Evolutionary conservation across 2,113 vertebrate genomes (phyloP).

Genomic region (Microtus oregoni): DNA sequence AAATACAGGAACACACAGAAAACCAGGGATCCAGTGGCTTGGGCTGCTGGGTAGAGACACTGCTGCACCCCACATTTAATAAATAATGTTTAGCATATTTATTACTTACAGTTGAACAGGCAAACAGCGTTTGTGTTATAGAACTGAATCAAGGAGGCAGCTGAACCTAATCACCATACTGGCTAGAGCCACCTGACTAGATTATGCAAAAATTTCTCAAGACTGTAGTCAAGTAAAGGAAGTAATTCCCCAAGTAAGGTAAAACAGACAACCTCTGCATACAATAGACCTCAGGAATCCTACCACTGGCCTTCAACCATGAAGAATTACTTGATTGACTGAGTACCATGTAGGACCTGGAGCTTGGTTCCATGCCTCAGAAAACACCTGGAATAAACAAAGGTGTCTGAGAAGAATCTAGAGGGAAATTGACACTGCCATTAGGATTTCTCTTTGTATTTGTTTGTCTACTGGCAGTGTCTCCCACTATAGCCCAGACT

Average conservation of each 20-base stretch:
- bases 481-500: not conserved
- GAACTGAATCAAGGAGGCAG: not conserved
- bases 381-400: not conserved
- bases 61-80: too few relatives aligned
- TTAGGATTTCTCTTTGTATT: not conserved
- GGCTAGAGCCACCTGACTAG: not conserved
- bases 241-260: not conserved
- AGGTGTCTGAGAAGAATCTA: not conserved
- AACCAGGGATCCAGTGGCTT: not conserved
- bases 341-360: not conserved
- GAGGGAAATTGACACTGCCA: not conserved
- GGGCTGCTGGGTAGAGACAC: not conserved
- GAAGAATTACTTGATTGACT: not conserved
- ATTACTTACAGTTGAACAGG: not conserved
- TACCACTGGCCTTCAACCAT: not conserved
- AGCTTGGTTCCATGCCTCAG: not conserved
- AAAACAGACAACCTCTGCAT: not conserved
- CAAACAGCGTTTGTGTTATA: not conserved
- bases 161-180: not conserved
- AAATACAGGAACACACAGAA: not conserved
- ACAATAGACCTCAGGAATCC: not conserved
- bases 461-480: not conserved
- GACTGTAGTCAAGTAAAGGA: not conserved
- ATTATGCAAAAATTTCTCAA: not conserved
- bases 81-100: not conserved